phyloP scores from a whole-genome alignment of 2,888 invertebrate genomes.

The Caenorhabditis afra region DNA sequence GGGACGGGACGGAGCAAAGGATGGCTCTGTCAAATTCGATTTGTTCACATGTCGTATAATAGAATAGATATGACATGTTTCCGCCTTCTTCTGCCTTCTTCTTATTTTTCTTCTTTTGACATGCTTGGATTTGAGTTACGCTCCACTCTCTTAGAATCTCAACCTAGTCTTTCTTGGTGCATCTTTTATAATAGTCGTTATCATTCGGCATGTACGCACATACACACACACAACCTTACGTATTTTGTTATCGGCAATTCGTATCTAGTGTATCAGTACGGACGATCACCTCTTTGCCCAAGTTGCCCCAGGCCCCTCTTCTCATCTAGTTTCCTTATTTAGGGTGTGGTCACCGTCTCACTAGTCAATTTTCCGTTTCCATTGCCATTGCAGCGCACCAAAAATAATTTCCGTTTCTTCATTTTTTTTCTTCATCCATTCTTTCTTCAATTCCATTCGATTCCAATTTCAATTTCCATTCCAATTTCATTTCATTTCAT shows the following conservation, averaged over 20 bases:
- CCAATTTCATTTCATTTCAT: conserved; percentile 13
- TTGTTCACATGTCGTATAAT: conserved; percentile 16
- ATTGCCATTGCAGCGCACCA: conserved; percentile 16
- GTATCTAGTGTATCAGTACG: conserved; percentile 18
- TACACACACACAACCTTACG: conserved; percentile 35
- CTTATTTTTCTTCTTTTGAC: conserved; percentile 2
- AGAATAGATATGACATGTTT: conserved; percentile 7
- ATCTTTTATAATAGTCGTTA: neutral
- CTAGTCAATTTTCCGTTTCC: conserved; percentile 15
- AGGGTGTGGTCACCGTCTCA: conserved; percentile 39
- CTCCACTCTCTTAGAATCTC: neutral
- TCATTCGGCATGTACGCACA: conserved; percentile 19
- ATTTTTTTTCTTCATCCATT: neutral
- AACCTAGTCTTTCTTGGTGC: neutral
- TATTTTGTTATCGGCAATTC: conserved; percentile 26
- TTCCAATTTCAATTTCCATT: conserved; percentile 13
- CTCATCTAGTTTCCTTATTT: neutral
- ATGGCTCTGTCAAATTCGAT: conserved; percentile 32
- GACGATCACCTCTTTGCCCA: conserved; percentile 15
- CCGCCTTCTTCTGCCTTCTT: neutral
- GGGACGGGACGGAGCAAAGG: no score
- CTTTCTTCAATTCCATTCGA: no score
- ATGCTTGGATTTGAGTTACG: neutral
- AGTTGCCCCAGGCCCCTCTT: neutral
- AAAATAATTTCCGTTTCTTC: neutral